A percentile compares a stretch with the other conserved stretches of the same genome.
Conservation (phyloP, 2,797 vertebrate genomes). For the Epinephelus awoara region DNA sequence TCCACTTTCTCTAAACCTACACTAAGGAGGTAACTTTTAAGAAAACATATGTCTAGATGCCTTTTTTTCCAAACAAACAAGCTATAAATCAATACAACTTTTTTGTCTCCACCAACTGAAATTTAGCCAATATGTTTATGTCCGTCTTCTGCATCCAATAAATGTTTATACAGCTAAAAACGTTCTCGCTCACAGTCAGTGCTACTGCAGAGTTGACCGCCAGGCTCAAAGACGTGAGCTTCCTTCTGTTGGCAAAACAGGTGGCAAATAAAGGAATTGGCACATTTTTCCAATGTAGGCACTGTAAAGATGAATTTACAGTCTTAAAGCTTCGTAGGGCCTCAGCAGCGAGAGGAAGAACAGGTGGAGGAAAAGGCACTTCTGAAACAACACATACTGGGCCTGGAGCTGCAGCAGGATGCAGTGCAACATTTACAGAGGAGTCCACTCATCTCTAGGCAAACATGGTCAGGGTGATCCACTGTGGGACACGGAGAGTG, state of each 20-base stretch:
- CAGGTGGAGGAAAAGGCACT: conserved; percentile 78
- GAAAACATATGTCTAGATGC: background rate
- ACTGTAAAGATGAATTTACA: conserved; percentile 39
- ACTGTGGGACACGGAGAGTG: conserved; percentile 78
- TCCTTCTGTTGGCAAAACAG: conserved; percentile 10
- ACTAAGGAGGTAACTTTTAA: background rate
- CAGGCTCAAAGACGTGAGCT: background rate
- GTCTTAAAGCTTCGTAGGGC: conserved; percentile 25
- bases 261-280: conserved; percentile 18
- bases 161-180: background rate
- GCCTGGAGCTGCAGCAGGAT: conserved; percentile 38
- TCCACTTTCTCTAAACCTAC: too few relatives aligned
- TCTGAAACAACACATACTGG: conserved; percentile 43
- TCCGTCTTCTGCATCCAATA: background rate
- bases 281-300: conserved; percentile 49
- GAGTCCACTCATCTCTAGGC: conserved; percentile 77
- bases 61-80: background rate
- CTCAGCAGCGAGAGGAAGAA: conserved; percentile 30
- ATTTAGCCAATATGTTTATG: background rate
- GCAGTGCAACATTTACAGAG: conserved; percentile 14
- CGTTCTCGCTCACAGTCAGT: background rate
- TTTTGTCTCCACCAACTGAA: conserved; percentile 3
- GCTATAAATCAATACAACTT: background rate
- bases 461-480: conserved; percentile 95
- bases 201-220: background rate